Percentiles rank a stretch among this genome's conserved stretches.
Evolutionary conservation across 2,888 invertebrate genomes (phyloP).

Genomic region (Hirtodrosophila alboralis): DNA sequence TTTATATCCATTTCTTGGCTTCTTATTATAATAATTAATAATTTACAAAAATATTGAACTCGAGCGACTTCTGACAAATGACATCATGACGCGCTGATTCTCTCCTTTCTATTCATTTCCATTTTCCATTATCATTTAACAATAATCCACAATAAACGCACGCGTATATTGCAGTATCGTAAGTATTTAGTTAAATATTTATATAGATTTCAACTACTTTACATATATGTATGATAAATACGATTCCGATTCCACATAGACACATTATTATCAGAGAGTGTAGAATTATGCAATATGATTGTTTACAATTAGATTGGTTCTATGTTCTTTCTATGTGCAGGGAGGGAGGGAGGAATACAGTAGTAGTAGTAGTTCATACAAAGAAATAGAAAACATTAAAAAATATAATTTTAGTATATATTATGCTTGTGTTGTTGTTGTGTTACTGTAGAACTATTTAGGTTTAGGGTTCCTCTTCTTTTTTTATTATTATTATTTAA

Average conservation of each 20-base stretch:
- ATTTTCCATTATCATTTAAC: not conserved
- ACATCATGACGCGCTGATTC: not conserved
- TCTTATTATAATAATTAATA: conserved; percentile 11
- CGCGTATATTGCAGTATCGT: not conserved
- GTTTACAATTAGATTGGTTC: conserved; percentile 5
- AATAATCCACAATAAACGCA: conserved; percentile 18
- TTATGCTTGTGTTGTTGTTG: conserved; percentile 19
- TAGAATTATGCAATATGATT: too few species aligned
- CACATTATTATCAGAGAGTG: too few species aligned
- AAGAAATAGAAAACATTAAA: conserved; percentile 4
- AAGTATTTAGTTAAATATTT: too few species aligned
- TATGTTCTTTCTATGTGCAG: not conserved
- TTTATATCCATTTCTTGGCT: conserved; percentile 6
- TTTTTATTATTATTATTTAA: conserved; percentile 77
- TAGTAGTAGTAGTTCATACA: conserved; percentile 6
- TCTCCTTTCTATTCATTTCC: conserved; percentile 1
- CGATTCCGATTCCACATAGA: too few species aligned
- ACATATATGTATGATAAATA: too few species aligned
- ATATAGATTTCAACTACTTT: too few species aligned
- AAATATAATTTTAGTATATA: not conserved
- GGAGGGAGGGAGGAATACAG: conserved; percentile 2
- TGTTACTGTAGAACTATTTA: conserved; percentile 11
- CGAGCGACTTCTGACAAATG: conserved; percentile 9
- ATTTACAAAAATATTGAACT: conserved; percentile 45
- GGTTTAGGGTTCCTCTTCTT: too few species aligned